Base-by-base conservation (phyloP, 2,888 invertebrate species). In the Eledona agricola region DNA sequence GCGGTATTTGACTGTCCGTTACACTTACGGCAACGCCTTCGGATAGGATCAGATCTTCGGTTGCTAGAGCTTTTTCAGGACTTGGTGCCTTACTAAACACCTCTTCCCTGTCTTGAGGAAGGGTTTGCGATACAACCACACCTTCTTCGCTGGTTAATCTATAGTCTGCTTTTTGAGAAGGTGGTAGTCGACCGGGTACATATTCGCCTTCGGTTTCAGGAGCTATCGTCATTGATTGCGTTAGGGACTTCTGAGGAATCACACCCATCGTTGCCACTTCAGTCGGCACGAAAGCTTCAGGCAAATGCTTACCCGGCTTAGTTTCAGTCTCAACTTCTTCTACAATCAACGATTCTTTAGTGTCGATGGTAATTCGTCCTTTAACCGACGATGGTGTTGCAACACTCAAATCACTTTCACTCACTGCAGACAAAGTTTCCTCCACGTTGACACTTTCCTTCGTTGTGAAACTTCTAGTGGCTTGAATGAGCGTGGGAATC, bases 281-380 rank as follows among this genome's bases (percentile, higher is more conserved):
- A 1, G 90, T 90, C 0, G 90, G 86, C 1, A 90, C 89, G 67
- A 90, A 87, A 35, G 88, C 74, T 74, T 90, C 88, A 1, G 90
- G 89, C 69, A 88, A 84, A 69, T 88, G 89, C 76, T 89, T 89
- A 6, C 86, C 86, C 4, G 89, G 86, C 70, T 86, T 88, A 51
- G 85, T 84, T 76, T 86, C 86, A 1, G 86, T 77, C 62, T 84
- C 79, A 13, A 86, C 82, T 79, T 90, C 87, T 45, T 84, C 85
- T 2, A 90, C 78, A 63, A 83, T 78, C 46, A 89, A 37, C 5
- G 87, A 79, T 73, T 89, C 88, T 19, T 80, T 76, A 28, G 85
- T 74, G 59, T 83, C 81, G 34, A 89, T 79, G 55, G 84, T 83
- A 4, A 85, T 70, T 71, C 83, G 85, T 3, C 87, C 82, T 60